Conservation (phyloP, 1,140 invertebrate genomes). For the Caerostris darwini region DNA sequence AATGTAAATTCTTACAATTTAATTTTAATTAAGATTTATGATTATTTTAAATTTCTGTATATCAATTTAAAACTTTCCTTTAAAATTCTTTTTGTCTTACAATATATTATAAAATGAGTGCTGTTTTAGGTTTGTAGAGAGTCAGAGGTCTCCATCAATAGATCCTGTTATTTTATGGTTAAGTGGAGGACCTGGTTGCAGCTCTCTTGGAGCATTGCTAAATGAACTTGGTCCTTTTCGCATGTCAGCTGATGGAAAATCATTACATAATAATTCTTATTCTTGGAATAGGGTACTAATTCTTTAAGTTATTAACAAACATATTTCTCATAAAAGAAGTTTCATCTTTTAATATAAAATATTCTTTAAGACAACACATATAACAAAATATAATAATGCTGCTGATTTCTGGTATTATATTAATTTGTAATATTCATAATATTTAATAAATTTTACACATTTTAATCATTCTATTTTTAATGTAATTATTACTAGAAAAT, state of each 20-base stretch:
- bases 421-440: too few relatives aligned
- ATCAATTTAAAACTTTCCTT: not conserved
- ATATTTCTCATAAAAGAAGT: not conserved
- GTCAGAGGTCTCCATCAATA: conserved; percentile 81
- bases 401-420: too few relatives aligned
- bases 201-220: conserved; percentile 83
- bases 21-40: not conserved
- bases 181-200: conserved; percentile 85
- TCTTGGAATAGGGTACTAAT: conserved; percentile 83
- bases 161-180: conserved; percentile 85
- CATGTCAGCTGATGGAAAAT: conserved; percentile 81
- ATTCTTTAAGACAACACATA: too few relatives aligned
- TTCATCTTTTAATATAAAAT: too few relatives aligned
- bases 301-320: not conserved
- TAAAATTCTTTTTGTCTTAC: not conserved
- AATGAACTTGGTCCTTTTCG: conserved; percentile 84
- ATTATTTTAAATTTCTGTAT: not conserved
- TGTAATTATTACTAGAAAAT: too few relatives aligned
- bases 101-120: conserved; percentile 34
- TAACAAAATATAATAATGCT: too few relatives aligned
- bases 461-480: too few relatives aligned
- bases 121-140: conserved; percentile 84
- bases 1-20: too few relatives aligned
- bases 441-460: too few relatives aligned
- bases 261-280: conserved; percentile 82